A percentile compares a stretch with the other conserved stretches of the same genome.
Conservation (phyloP, 1,140 invertebrate species). For the Hycleus cichorii region DNA sequence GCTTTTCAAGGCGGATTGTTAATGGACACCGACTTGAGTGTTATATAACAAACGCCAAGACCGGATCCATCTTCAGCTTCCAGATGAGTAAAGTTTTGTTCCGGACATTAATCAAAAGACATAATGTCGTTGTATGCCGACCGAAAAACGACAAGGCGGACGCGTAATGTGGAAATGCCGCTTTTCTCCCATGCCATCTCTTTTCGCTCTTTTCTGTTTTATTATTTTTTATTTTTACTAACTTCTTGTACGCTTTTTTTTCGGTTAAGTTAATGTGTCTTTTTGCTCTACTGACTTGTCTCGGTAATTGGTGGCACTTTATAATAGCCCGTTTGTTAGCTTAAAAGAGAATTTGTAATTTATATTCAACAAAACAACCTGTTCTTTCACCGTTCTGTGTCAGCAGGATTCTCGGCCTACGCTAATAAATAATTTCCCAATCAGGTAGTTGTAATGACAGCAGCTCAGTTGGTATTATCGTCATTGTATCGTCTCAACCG, state of each 20-base stretch:
- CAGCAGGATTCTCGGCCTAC: conserved; percentile 2
- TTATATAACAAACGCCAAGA: conserved; percentile 6
- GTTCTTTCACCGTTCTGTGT: conserved; percentile 2
- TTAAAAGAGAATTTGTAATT: no score
- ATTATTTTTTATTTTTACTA: no score
- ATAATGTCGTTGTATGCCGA: conserved; percentile 1
- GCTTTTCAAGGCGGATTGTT: conserved; percentile 7
- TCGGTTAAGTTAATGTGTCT: no score
- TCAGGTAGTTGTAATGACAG: conserved; percentile 15
- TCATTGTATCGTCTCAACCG: conserved; percentile 6
- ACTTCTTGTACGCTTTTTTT: no score
- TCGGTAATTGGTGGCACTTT: no score
- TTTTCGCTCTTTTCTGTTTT: no score
- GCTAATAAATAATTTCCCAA: conserved; percentile 13
- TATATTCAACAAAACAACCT: conserved; percentile 4
- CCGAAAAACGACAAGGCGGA: no score
- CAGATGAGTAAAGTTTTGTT: conserved; percentile 13
- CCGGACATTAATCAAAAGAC: conserved; percentile 11
- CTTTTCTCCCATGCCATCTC: no score
- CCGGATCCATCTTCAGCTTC: neutral
- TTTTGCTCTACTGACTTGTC: no score
- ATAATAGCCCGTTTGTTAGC: no score
- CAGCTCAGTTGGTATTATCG: conserved; percentile 14
- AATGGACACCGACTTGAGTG: conserved; percentile 9
- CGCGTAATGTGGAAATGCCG: no score